Base-by-base conservation (phyloP, 2,113 vertebrate species). In the Trinectes maculatus region DNA sequence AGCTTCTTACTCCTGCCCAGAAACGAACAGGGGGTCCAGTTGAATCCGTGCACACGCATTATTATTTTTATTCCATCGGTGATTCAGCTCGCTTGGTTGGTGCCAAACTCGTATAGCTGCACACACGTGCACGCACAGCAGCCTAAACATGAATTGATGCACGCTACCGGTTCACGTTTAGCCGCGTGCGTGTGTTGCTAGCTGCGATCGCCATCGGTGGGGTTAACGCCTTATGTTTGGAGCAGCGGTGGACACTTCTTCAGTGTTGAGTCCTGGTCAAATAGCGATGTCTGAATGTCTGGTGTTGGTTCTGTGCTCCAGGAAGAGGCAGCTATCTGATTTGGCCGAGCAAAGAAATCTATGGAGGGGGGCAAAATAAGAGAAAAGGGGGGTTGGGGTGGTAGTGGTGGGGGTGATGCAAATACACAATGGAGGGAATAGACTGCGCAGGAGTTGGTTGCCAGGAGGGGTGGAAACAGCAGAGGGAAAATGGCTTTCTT, bases 401-500 rank as follows among this genome's bases (percentile, higher is more conserved):
- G n/a, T n/a, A n/a, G n/a, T n/a, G n/a, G n/a, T n/a, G n/a, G n/a
- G 48, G 31, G 54, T 42, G 51, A 64, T 55, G 66, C 31, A 75
- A 72, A 67, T 65, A 67, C 42, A 77, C 80, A 79, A 80, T 47
- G 74, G 71, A 81, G 52, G 74, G 71, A 80, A 79, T 73, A 77
- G 75, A 79, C 81, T 81, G 81, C 81, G 78, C 81, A 48, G 87
- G 83, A 80, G 79, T 71, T 81, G 64, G 79, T 70, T 80, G 86
- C 87, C 70, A 62, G 64, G 65, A 86, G 79, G 78, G 64, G 39
- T 80, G 71, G 80, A 85, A 88, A 83, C 82, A 88, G 86, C 79
- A 80, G 78, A 84, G 80, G 86, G 80, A 87, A 86, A 90, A 89
- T 87, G 79, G 80, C 73, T 89, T 86, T 85, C 88, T 84, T 74